A percentile compares a stretch with the other conserved stretches of the same genome.
Conservation (phyloP, 2,797 vertebrate species). For the Capromys pilorides region DNA sequence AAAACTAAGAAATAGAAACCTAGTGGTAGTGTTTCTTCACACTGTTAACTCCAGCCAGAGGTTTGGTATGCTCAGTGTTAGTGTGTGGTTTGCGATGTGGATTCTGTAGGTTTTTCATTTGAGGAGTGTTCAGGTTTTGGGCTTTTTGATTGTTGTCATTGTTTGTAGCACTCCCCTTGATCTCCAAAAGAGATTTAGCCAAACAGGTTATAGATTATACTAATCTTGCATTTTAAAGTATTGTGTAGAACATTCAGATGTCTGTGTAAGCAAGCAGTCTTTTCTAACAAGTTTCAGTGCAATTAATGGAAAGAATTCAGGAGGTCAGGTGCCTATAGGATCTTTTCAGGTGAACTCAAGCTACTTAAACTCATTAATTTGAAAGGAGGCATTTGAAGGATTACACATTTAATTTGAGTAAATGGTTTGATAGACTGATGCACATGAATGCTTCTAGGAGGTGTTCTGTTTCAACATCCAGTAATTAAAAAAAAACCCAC, state of each 20-base stretch:
- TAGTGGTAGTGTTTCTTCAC: slow-evolving; percentile 64
- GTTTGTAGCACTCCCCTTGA: slow-evolving; percentile 68
- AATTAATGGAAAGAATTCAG: slow-evolving; percentile 87
- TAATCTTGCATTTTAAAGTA: slow-evolving; percentile 82
- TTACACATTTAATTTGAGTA: slow-evolving; percentile 92
- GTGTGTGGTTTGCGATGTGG: slow-evolving; percentile 70
- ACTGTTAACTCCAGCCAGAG: slow-evolving; percentile 12
- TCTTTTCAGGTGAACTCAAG: slow-evolving; percentile 90
- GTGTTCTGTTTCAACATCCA: slow-evolving; percentile 87
- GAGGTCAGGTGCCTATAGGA: slow-evolving; percentile 86
- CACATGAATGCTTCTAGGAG: slow-evolving; percentile 88
- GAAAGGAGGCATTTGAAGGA: slow-evolving; percentile 91
- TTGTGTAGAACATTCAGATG: slow-evolving; percentile 81
- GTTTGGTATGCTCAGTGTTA: background rate
- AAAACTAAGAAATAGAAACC: slow-evolving; percentile 8
- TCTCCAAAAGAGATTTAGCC: slow-evolving; percentile 64
- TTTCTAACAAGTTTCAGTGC: slow-evolving; percentile 84
- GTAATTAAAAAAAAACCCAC: slow-evolving; percentile 85
- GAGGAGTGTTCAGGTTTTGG: slow-evolving; percentile 58
- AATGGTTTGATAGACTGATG: slow-evolving; percentile 91
- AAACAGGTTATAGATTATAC: slow-evolving; percentile 71
- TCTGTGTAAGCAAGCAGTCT: slow-evolving; percentile 78
- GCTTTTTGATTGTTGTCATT: slow-evolving; percentile 57
- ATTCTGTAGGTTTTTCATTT: slow-evolving; percentile 54
- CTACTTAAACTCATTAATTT: slow-evolving; percentile 91